These are phyloP conservation scores for Phoeniculus purpureus DNA, from an alignment of 2,797 vertebrate species.

Conservation along the genomic window DNA sequence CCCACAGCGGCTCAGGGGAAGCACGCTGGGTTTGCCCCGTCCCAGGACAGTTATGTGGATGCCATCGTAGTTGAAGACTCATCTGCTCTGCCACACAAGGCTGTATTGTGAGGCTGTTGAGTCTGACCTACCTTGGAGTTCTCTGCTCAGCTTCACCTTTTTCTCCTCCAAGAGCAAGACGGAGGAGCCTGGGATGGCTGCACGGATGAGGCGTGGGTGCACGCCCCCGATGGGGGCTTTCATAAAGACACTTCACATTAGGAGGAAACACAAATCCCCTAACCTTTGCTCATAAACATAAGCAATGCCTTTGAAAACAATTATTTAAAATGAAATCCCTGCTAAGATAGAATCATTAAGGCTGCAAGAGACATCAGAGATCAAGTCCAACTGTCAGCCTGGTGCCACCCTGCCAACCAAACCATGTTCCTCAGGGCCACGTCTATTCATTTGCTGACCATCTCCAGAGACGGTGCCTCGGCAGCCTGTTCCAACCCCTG, in stretches of 20 bases:
- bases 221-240: not conserved
- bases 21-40: fast-evolving
- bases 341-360: not conserved
- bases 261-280: not conserved
- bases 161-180: not conserved
- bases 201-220: fast-evolving
- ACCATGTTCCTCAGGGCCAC: no score
- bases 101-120: fast-evolving
- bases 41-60: no score
- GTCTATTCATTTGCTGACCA: no score
- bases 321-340: not conserved
- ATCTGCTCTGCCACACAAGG: fast-evolving
- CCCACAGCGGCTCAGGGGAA: fast-evolving
- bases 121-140: fast-evolving
- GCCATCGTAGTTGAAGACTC: not conserved
- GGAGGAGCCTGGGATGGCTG: not conserved
- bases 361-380: no score
- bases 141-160: fast-evolving
- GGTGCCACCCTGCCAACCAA: no score
- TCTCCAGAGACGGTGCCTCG: no score
- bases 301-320: not conserved
- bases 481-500: no score
- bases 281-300: not conserved
- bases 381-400: no score
- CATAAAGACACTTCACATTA: not conserved